Evolutionary conservation across 2,888 invertebrate genomes (phyloP).

Genomic region (Portevinia maculata): DNA sequence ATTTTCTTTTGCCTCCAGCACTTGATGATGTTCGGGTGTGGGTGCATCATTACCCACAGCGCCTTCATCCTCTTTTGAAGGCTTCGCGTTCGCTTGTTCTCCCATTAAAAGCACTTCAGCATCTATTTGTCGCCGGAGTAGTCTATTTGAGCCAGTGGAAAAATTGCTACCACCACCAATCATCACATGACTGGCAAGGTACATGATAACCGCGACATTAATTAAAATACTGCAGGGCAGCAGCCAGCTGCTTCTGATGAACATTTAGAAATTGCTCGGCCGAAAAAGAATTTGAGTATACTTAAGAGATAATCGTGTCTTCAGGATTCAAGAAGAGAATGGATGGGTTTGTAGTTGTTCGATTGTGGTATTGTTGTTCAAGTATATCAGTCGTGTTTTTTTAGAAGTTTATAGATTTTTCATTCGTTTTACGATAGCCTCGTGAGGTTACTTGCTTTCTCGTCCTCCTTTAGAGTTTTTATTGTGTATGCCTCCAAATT

Average conservation of each 20-base stretch:
- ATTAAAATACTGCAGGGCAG: constrained; percentile 89
- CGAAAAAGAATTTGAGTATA: constrained; percentile 32
- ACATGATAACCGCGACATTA: constrained; percentile 88
- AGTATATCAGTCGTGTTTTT: constrained; percentile 65
- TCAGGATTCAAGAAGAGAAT: not conserved
- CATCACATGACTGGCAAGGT: constrained; percentile 87
- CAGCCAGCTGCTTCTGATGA: constrained; percentile 87
- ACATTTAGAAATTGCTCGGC: constrained; percentile 79
- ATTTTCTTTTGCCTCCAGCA: constrained; percentile 54
- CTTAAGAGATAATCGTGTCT: constrained; percentile 18
- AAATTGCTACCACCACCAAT: constrained; percentile 82
- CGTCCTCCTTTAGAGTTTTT: constrained; percentile 73
- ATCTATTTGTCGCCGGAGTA: constrained; percentile 73
- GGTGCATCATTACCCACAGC: constrained; percentile 49
- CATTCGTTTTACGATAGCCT: constrained; percentile 70
- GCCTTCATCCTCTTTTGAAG: constrained; percentile 59
- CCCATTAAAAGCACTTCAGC: constrained; percentile 73
- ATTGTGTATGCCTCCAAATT: constrained; percentile 27
- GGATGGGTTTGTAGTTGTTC: too few relatives aligned
- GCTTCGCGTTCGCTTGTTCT: constrained; percentile 77
- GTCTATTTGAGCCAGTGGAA: constrained; percentile 79
- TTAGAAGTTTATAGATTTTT: constrained; percentile 67
- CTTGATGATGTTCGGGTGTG: constrained; percentile 50
- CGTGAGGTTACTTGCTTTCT: constrained; percentile 69
- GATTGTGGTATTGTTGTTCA: too few relatives aligned